phyloP scores from a whole-genome alignment of 2,888 invertebrate species.

The Drosophila algonquin region DNA sequence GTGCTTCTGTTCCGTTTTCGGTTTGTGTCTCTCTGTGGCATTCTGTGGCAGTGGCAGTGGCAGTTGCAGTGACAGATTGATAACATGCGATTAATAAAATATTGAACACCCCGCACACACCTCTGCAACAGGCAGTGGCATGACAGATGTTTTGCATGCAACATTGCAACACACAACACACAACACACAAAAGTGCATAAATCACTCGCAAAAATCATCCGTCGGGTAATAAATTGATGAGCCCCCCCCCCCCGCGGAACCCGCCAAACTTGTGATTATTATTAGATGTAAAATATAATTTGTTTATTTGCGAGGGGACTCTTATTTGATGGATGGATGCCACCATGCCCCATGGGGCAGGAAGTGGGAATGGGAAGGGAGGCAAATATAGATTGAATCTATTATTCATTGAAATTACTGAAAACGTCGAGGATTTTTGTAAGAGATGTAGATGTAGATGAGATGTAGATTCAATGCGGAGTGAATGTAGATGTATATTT shows the following conservation, averaged over 20 bases:
- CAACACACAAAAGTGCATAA: conserved; percentile 63
- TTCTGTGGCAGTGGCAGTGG: conserved; percentile 44
- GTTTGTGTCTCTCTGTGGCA: conserved; percentile 22
- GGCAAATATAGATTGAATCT: neutral
- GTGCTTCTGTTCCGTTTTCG: conserved; percentile 17
- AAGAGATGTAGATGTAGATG: neutral
- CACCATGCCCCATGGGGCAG: conserved; percentile 6
- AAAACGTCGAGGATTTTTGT: neutral
- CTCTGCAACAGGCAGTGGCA: neutral
- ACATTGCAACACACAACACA: conserved; percentile 56
- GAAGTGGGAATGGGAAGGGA: too few relatives aligned
- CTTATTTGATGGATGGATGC: conserved; percentile 17
- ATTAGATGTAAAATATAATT: conserved; percentile 63
- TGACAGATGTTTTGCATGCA: conserved; percentile 40
- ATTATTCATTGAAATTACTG: neutral
- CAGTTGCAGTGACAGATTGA: conserved; percentile 72
- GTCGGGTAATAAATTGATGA: conserved; percentile 68
- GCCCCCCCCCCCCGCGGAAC: conserved; percentile 6
- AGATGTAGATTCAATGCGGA: too few relatives aligned
- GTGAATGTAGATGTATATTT: too few relatives aligned
- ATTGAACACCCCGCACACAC: conserved; percentile 56
- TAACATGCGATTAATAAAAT: conserved; percentile 80
- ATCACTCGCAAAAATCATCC: conserved; percentile 59
- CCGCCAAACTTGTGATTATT: conserved; percentile 35
- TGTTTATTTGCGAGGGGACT: conserved; percentile 59